Percentiles rank a stretch among this genome's conserved stretches.
phyloP scores from a whole-genome alignment of 2,797 vertebrate genomes.

The Natrix natrix region DNA sequence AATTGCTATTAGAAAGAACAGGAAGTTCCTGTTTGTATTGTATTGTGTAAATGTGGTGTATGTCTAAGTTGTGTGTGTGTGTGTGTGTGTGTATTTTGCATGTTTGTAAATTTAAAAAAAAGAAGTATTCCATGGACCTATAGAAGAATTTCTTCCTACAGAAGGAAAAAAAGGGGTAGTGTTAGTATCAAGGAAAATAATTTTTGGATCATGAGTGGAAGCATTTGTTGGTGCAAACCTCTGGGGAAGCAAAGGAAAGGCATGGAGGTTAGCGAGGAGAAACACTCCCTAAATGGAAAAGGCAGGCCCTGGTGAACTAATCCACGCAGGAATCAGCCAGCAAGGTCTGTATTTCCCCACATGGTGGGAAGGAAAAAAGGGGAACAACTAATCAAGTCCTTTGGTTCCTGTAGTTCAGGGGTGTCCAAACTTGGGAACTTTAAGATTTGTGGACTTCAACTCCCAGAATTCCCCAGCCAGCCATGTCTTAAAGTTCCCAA shows the following conservation, averaged over 20 bases:
- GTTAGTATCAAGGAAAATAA: background rate
- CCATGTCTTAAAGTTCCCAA: too few species aligned
- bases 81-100: too few species aligned
- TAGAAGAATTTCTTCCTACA: background rate
- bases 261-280: background rate
- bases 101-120: too few species aligned
- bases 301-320: background rate
- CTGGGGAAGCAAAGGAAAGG: background rate
- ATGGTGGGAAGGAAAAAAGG: background rate
- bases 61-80: too few species aligned
- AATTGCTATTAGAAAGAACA: too few species aligned
- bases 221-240: background rate
- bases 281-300: background rate
- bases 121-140: background rate
- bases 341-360: background rate
- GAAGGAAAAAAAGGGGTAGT: background rate
- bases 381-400: background rate
- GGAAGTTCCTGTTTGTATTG: too few species aligned
- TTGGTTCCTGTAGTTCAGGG: background rate
- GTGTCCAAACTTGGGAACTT: too few species aligned
- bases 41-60: too few species aligned
- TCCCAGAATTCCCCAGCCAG: too few species aligned
- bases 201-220: background rate
- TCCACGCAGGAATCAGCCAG: background rate
- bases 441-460: too few species aligned